These are phyloP conservation scores for Mesaphorura yosii DNA, from an alignment of 1,140 invertebrate genomes.

Conservation along the genomic window DNA sequence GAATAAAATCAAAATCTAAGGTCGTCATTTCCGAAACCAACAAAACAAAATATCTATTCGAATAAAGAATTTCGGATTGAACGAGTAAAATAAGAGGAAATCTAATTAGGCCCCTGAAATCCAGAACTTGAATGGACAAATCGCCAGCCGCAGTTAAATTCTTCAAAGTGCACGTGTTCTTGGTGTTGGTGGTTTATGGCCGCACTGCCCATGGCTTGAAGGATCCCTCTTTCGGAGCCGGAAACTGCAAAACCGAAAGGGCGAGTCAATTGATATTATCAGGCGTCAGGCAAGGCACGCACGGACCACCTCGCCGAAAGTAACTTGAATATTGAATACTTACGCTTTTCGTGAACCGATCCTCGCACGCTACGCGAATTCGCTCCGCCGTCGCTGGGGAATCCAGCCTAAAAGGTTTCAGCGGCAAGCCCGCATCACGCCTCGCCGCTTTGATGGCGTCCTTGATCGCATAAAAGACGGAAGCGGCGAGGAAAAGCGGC, in stretches of 20 bases:
- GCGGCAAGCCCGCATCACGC: conserved; percentile 48
- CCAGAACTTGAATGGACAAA: no score
- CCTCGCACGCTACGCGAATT: conserved; percentile 80
- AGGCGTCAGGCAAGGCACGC: neutral
- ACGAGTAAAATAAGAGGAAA: no score
- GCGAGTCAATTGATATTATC: neutral
- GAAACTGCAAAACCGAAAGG: conserved; percentile 20
- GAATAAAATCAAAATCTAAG: no score
- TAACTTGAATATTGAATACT: neutral
- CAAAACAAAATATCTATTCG: no score
- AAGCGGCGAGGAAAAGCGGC: conserved; percentile 74
- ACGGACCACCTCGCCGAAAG: neutral
- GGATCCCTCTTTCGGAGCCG: conserved; percentile 7
- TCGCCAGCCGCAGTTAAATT: no score
- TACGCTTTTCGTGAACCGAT: conserved; percentile 50
- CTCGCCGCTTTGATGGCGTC: conserved; percentile 74
- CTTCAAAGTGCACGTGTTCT: no score
- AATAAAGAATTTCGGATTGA: no score
- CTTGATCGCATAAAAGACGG: conserved; percentile 79
- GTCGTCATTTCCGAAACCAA: no score
- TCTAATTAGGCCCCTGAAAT: no score
- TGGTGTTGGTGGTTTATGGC: no score
- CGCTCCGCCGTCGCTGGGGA: conserved; percentile 76
- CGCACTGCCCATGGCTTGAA: conserved; percentile 32
- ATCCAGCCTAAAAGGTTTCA: conserved; percentile 58